phyloP scores from a whole-genome alignment of 2,888 invertebrate genomes.

The Xestia c-nigrum region DNA sequence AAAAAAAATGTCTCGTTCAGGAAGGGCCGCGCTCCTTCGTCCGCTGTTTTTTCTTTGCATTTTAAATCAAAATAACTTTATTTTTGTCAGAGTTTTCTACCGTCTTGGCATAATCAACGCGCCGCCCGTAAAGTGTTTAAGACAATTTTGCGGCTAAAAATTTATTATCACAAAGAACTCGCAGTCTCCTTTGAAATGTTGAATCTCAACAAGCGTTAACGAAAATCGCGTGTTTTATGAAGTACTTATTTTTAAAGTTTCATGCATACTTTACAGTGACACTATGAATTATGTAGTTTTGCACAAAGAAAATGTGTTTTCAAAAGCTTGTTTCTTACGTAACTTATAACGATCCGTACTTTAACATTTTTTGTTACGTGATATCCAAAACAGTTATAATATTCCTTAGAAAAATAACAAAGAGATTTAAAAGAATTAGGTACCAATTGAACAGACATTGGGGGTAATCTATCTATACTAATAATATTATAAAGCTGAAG shows the following conservation, averaged over 20 bases:
- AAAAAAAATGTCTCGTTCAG: constrained; percentile 76
- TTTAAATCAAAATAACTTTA: constrained; percentile 89
- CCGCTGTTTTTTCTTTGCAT: constrained; percentile 84
- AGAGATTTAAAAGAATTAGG: no score
- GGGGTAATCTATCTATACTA: no score
- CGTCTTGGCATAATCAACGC: constrained; percentile 87
- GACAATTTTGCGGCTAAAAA: constrained; percentile 84
- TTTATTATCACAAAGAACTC: constrained; percentile 80
- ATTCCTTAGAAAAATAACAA: constrained; percentile 9
- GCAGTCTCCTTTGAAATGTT: constrained; percentile 78
- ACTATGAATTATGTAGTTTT: background rate
- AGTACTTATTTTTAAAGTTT: constrained; percentile 9
- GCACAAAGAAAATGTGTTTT: background rate
- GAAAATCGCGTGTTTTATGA: constrained; percentile 6
- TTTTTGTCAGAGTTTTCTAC: constrained; percentile 84
- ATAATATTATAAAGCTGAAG: no score
- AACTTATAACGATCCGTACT: background rate
- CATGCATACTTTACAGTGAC: background rate
- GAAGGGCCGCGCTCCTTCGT: constrained; percentile 69
- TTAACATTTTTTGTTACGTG: background rate
- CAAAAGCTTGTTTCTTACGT: background rate
- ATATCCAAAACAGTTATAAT: background rate
- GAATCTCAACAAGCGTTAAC: constrained; percentile 59
- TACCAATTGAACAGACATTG: no score
- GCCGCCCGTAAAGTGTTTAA: constrained; percentile 83